These are phyloP conservation scores for Delichon dasypus DNA, from an alignment of 2,797 vertebrate genomes.

Conservation along the genomic window DNA sequence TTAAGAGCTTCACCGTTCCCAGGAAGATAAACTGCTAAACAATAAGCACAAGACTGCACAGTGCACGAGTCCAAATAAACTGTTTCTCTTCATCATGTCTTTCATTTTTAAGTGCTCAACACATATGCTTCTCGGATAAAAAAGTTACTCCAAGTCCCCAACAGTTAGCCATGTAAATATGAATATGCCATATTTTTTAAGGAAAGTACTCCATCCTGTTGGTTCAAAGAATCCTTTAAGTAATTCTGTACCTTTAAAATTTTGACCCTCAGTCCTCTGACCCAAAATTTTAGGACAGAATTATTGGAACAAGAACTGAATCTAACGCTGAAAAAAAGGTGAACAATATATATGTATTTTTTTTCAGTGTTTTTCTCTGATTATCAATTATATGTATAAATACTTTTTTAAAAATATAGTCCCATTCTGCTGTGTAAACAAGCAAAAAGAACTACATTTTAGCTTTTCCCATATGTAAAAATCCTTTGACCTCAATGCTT, in stretches of 20 bases:
- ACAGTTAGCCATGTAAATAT: background rate
- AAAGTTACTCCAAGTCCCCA: background rate
- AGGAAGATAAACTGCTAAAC: background rate
- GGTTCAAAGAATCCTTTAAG: background rate
- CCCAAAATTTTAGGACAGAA: background rate
- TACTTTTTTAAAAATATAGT: accelerated
- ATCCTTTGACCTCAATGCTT: background rate
- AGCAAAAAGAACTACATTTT: background rate
- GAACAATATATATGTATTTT: background rate
- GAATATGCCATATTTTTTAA: background rate
- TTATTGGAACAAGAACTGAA: background rate
- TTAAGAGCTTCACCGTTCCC: background rate
- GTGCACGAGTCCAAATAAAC: background rate
- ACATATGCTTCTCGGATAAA: background rate
- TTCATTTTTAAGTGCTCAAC: background rate
- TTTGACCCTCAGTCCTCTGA: background rate
- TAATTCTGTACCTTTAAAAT: background rate
- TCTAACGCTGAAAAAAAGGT: background rate
- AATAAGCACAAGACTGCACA: background rate
- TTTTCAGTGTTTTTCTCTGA: background rate
- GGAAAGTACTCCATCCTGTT: background rate
- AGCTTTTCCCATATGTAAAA: background rate
- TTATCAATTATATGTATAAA: background rate
- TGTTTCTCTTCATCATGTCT: background rate
- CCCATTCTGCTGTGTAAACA: background rate